A percentile compares a stretch with the other conserved stretches of the same genome.
Evolutionary conservation across 1,140 invertebrate species (phyloP).

Genomic region (Stegodyphus dumicola): DNA sequence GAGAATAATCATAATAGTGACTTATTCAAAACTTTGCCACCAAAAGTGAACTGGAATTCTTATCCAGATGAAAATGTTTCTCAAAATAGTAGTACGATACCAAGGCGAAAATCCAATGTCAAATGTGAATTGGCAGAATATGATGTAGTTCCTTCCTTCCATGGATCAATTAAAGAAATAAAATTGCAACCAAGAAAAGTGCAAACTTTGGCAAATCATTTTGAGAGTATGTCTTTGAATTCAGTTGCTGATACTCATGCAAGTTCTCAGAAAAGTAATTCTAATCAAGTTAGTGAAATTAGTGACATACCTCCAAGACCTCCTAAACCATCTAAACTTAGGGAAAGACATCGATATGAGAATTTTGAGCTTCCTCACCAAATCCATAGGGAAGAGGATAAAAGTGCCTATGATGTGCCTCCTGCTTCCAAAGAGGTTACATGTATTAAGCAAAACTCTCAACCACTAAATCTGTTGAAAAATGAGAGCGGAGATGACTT

Average conservation of each 20-base stretch:
- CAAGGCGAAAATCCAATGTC: conserved; percentile 26
- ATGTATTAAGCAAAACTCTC: background rate
- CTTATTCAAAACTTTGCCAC: conserved; percentile 63
- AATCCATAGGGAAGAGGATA: conserved; percentile 10
- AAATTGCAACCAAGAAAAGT: conserved; percentile 25
- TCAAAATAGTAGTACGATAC: conserved; percentile 36
- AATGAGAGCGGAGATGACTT: conserved; percentile 24
- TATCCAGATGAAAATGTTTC: conserved; percentile 68
- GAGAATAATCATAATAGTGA: background rate
- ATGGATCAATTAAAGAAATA: conserved; percentile 49
- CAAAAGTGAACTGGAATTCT: conserved; percentile 72
- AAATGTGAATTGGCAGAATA: conserved; percentile 20
- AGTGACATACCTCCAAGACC: conserved; percentile 60
- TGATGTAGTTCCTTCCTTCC: conserved; percentile 46
- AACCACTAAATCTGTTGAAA: background rate
- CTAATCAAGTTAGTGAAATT: conserved; percentile 31
- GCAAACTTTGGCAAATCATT: conserved; percentile 39
- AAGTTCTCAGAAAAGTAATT: conserved; percentile 1
- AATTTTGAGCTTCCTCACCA: conserved; percentile 48
- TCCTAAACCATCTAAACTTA: conserved; percentile 61
- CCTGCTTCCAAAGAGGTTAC: conserved; percentile 9
- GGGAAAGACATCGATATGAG: conserved; percentile 53
- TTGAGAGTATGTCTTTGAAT: conserved; percentile 47
- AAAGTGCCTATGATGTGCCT: conserved; percentile 44
- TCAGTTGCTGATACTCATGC: background rate